Base-by-base conservation (phyloP, 2,113 vertebrate species). In the Peucedramus taeniatus region DNA sequence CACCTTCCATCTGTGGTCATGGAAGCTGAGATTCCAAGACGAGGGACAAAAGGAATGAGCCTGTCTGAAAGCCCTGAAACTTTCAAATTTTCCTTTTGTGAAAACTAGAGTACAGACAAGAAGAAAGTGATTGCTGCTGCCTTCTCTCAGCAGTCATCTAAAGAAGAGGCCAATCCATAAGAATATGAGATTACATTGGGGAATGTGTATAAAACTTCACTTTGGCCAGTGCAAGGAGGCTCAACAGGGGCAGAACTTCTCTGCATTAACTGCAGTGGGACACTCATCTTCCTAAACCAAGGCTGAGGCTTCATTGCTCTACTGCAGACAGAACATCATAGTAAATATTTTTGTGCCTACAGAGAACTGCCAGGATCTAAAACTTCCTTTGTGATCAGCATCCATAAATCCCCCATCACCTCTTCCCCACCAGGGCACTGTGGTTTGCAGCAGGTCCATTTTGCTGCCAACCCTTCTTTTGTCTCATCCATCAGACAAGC, bases 281-380 rank as follows among this genome's bases (percentile, higher is more conserved):
- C 39, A 22, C 3, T 50, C 2, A 0, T 39, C 45, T 51, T 91
- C 37, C n/a, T 65, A 63, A 83, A 66, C 8, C 2, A 40, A 37
- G 30, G 33, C 37, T 71, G 50, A 78, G 30, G 44, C 54, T 33
- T 39, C 0, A 0, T 27, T 21, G 13, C 24, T 9, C 23, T 45
- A 2, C 8, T 44, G 20, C 66, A 72, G 53, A 6, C 31, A 56
- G 39, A 83, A 24, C 0, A 1, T 3, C 5, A 40, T 2, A 49
- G 28, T 23, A 33, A 39, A 51, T 47, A 11, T 18, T 51, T 75
- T 19, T 91, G 28, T 49, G 33, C 26, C 28, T 44, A 11, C 33
- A 20, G 3, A 51, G 33, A 87, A 44, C 19, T 39, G 9, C 17
- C 33, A 84, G 30, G 8, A 75, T 28, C 51, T 87, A 51, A 79